Evolutionary conservation across 2,888 invertebrate species (phyloP).

Genomic region (Junonia oenone): DNA sequence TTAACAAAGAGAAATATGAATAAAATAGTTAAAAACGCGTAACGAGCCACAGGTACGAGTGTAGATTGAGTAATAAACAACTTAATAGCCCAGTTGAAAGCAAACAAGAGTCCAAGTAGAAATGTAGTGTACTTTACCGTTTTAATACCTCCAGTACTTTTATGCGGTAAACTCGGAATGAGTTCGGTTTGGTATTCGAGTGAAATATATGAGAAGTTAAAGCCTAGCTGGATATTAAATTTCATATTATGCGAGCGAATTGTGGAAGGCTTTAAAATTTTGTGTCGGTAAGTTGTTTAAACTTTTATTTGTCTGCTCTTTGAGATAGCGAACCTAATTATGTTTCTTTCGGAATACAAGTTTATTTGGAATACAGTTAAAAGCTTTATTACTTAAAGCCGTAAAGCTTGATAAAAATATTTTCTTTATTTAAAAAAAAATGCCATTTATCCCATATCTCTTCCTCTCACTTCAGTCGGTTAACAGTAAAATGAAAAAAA

Average conservation of each 20-base stretch:
- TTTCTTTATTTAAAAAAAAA: too few relatives aligned
- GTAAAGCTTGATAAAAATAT: too few relatives aligned
- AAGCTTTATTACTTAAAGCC: too few relatives aligned
- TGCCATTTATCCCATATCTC: too few relatives aligned
- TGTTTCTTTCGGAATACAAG: neutral
- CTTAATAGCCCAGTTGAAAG: constrained; percentile 21
- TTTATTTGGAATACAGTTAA: neutral
- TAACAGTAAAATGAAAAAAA: too few relatives aligned
- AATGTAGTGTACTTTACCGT: constrained; percentile 22
- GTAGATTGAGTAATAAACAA: constrained; percentile 22
- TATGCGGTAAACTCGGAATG: constrained; percentile 15
- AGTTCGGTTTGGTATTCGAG: constrained; percentile 8
- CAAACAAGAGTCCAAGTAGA: constrained; percentile 21
- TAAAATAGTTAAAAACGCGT: constrained; percentile 11
- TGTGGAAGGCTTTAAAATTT: neutral
- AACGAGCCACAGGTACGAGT: constrained; percentile 15
- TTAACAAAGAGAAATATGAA: constrained; percentile 6
- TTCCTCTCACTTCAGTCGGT: too few relatives aligned
- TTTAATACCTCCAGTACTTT: constrained; percentile 22
- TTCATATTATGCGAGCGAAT: neutral
- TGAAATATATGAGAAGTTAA: constrained; percentile 8
- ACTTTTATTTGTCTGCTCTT: neutral
- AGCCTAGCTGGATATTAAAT: neutral
- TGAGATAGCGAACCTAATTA: neutral
- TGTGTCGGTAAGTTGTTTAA: neutral